Base-by-base conservation (phyloP, 2,888 invertebrate genomes). In the Acleris holmiana region DNA sequence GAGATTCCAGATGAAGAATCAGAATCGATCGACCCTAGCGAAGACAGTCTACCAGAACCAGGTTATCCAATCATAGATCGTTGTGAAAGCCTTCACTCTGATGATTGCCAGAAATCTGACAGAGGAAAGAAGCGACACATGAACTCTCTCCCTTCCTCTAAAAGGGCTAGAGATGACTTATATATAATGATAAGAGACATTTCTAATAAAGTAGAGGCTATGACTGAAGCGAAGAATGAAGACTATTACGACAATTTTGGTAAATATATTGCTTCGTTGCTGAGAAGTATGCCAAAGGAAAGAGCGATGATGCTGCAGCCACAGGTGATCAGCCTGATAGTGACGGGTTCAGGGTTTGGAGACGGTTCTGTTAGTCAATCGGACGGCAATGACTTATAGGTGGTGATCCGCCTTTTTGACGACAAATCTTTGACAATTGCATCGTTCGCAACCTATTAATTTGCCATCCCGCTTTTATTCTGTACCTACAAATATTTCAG, bases 221-320 rank as follows among this genome's bases (percentile, higher is more conserved):
- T 68, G 13, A 51, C 61, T 5, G 49, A 61, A 10, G 63, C 57
- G 4, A 59, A 58, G 13, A 62, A 67, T 5, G 77, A 77, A 2
- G 83, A 82, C 41, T 71, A 71, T 6, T 79, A 71, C 21, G 84
- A 81, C n/a, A 73, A 64, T 2, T 85, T 85, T 41, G 85, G 83
- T 7, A 80, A 72, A 50, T 83, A 85, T 6, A 73, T 86, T 3
- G 79, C 84, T 0, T 76, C 80, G 1, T 61, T 85, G 58, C 47
- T 86, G 41, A 73, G 79, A 51, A 69, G 49, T 4, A 64, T 86
- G 68, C 81, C 85, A 0, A 63, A 66, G 0, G 63, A 74, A 19
- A 71, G 72, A 15, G 83, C 85, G 0, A 41, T 80, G 59, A 63
- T 67, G 18, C 55, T 86, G 29, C 83, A 86, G 68, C 80, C 85